These are phyloP conservation scores for Archips xylosteana DNA, from an alignment of 2,888 invertebrate species.

Conservation along the genomic window DNA sequence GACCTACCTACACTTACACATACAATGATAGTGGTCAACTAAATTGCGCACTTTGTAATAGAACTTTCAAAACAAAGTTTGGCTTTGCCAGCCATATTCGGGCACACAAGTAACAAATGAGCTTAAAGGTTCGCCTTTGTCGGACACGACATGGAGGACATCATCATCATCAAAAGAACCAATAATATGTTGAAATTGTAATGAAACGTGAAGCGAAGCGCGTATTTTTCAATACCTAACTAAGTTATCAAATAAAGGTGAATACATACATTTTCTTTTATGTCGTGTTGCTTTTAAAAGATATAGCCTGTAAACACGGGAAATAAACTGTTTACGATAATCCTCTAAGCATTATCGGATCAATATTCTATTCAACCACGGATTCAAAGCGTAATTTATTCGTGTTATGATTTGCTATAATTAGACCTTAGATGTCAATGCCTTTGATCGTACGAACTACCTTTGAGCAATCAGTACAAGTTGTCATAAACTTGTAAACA, in stretches of 20 bases:
- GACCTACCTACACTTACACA: too few species aligned
- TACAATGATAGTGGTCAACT: too few species aligned
- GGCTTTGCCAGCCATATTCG: too few species aligned
- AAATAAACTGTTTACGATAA: constrained; percentile 9
- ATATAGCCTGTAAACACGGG: neutral
- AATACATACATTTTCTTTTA: neutral
- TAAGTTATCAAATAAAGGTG: neutral
- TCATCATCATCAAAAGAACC: neutral
- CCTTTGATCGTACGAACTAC: constrained; percentile 31
- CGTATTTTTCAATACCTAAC: neutral
- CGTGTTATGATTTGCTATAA: constrained; percentile 14
- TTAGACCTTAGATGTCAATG: constrained; percentile 11
- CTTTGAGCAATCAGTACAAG: constrained; percentile 33
- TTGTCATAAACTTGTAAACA: constrained; percentile 34
- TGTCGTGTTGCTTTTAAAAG: neutral
- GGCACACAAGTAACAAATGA: too few species aligned
- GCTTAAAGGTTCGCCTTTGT: too few species aligned
- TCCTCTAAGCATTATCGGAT: constrained; percentile 1
- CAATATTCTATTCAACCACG: neutral
- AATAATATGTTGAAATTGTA: neutral
- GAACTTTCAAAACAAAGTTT: too few species aligned
- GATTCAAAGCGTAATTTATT: constrained; percentile 11
- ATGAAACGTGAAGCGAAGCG: neutral
- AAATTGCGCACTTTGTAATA: too few species aligned
- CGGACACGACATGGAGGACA: too few species aligned